Percentiles rank a stretch among this genome's conserved stretches.
phyloP scores from a whole-genome alignment of 2,797 vertebrate species.

The Mormyrus hasselquistii region DNA sequence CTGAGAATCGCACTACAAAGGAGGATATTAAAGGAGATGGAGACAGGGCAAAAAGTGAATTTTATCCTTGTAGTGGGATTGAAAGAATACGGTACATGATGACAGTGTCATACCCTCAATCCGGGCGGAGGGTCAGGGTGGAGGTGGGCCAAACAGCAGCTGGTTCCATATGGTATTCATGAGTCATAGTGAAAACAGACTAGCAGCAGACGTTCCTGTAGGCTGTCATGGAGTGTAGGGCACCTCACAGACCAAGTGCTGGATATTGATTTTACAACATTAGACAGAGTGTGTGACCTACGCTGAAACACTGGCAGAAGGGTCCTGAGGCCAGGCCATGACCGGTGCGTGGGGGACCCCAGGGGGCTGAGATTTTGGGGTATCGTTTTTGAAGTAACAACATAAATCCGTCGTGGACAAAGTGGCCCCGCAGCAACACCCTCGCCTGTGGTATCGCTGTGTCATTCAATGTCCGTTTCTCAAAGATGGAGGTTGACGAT shows the following conservation, averaged over 20 bases:
- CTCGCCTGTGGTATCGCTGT: no score
- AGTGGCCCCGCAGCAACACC: not conserved
- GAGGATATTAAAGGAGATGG: slow-evolving; percentile 21
- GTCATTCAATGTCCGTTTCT: not conserved
- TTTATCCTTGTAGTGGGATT: not conserved
- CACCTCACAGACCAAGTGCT: not conserved
- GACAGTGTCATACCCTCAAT: not conserved
- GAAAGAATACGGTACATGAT: not conserved
- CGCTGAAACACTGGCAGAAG: not conserved
- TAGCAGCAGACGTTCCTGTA: not conserved
- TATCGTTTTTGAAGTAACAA: not conserved
- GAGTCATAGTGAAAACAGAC: not conserved
- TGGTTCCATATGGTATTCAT: not conserved
- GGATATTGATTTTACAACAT: not conserved
- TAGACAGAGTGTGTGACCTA: not conserved
- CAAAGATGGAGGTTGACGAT: not conserved
- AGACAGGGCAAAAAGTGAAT: slow-evolving; percentile 11
- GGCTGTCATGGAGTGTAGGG: not conserved
- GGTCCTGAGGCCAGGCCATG: not conserved
- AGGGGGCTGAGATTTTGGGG: not conserved
- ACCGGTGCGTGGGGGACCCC: not conserved
- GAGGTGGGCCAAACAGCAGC: not conserved
- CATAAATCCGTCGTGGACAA: not conserved
- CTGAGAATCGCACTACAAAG: slow-evolving; percentile 29
- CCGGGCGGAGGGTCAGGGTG: not conserved